These are phyloP conservation scores for Hirtodrosophila duncani DNA, from an alignment of 2,888 invertebrate species.

Conservation along the genomic window DNA sequence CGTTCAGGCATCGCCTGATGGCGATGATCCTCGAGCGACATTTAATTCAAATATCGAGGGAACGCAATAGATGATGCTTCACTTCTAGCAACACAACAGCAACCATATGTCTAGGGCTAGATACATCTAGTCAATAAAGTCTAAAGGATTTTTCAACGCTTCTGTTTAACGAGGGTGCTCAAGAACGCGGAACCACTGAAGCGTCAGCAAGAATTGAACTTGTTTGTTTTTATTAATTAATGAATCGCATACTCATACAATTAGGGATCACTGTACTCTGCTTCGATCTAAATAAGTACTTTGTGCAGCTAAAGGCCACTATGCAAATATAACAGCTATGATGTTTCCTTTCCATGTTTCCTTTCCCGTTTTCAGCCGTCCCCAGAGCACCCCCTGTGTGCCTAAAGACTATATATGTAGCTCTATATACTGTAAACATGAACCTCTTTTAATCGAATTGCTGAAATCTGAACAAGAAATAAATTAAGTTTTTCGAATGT, in stretches of 20 bases:
- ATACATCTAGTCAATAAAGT: slow-evolving; percentile 77
- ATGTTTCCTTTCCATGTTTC: slow-evolving; percentile 15
- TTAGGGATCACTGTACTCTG: slow-evolving; percentile 54
- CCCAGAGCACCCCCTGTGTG: slow-evolving; percentile 39
- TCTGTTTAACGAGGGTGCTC: slow-evolving; percentile 51
- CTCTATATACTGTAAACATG: slow-evolving; percentile 57
- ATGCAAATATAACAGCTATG: slow-evolving; percentile 31
- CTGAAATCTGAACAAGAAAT: slow-evolving; percentile 54
- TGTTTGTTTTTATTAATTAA: slow-evolving; percentile 65
- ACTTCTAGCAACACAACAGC: slow-evolving; percentile 73
- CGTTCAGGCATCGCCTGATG: slow-evolving; percentile 32
- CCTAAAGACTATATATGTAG: slow-evolving; percentile 61
- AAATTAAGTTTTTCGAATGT: slow-evolving; percentile 65
- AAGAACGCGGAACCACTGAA: slow-evolving; percentile 36
- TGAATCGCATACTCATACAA: slow-evolving; percentile 62
- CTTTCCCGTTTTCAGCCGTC: slow-evolving; percentile 20
- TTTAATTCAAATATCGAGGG: slow-evolving; percentile 44
- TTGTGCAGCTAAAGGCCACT: slow-evolving; percentile 49
- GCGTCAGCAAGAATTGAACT: slow-evolving; percentile 55
- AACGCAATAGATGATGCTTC: slow-evolving; percentile 54
- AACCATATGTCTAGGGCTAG: slow-evolving; percentile 77
- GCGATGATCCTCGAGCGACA: slow-evolving; percentile 40
- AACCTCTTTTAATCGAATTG: slow-evolving; percentile 51
- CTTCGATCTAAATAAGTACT: slow-evolving; percentile 34
- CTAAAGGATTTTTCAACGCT: slow-evolving; percentile 57